Conservation (phyloP, 2,113 vertebrate genomes). For the Romanogobio albipinnatus region DNA sequence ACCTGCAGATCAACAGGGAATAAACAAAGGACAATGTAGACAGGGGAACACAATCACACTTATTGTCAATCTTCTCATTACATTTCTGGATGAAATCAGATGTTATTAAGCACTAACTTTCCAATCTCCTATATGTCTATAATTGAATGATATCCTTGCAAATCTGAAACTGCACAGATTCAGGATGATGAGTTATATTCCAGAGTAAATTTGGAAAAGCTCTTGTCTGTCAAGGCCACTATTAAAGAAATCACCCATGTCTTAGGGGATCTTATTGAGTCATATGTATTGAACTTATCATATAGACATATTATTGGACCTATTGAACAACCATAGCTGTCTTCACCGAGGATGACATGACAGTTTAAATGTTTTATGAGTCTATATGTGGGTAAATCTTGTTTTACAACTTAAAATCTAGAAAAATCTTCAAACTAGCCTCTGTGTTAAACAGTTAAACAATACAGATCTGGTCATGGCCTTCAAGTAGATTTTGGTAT, state of each 20-base stretch:
- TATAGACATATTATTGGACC: no score
- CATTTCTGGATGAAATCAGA: constrained; percentile 14
- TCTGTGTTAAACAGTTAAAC: no score
- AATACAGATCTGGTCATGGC: no score
- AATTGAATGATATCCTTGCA: constrained; percentile 54
- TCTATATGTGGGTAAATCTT: background rate
- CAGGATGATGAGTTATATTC: constrained; percentile 57
- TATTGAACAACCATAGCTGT: constrained; percentile 13
- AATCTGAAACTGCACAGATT: constrained; percentile 50
- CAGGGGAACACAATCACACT: constrained; percentile 4
- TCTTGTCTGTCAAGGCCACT: constrained; percentile 45
- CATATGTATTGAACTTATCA: constrained; percentile 24
- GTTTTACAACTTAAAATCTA: no score
- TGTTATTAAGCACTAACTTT: constrained; percentile 31
- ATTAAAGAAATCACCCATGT: constrained; percentile 44
- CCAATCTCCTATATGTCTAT: constrained; percentile 44
- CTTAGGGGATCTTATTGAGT: constrained; percentile 39
- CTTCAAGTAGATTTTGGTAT: no score
- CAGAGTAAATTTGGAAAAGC: constrained; percentile 52
- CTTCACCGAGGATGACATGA: constrained; percentile 33
- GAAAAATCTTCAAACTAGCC: no score
- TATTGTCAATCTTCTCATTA: constrained; percentile 46
- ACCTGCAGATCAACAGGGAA: constrained; percentile 2
- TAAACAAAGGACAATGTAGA: constrained; percentile 42
- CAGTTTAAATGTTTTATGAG: background rate